phyloP scores from a whole-genome alignment of 2,113 vertebrate species.

The Macrotus californicus region DNA sequence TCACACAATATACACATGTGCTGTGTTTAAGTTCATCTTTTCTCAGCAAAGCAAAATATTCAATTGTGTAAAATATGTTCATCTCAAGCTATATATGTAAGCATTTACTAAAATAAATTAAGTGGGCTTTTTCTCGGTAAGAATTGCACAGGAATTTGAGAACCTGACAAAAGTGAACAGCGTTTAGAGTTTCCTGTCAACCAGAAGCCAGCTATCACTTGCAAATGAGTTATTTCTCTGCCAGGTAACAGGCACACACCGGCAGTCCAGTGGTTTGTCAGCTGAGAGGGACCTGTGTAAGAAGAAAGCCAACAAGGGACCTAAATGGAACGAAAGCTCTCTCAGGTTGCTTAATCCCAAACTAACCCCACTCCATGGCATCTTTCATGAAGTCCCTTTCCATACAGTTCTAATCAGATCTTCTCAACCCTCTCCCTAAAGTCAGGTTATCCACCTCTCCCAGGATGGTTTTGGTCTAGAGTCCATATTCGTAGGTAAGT shows the following conservation, averaged over 20 bases:
- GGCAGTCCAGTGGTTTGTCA: background rate
- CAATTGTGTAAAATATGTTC: background rate
- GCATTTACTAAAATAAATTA: background rate
- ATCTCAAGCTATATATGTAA: background rate
- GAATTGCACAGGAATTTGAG: background rate
- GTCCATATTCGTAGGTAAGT: background rate
- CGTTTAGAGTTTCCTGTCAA: background rate
- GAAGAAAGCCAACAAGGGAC: background rate
- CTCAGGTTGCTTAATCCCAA: background rate
- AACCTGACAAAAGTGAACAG: background rate
- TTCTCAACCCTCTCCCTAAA: background rate
- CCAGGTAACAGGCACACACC: background rate
- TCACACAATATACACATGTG: background rate
- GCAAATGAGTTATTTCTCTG: background rate
- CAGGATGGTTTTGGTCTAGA: background rate
- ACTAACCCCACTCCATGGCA: background rate
- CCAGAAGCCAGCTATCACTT: background rate
- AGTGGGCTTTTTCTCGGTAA: background rate
- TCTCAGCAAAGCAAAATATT: background rate
- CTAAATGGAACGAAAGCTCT: background rate
- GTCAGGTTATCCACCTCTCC: background rate
- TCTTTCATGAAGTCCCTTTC: background rate
- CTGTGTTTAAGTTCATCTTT: background rate
- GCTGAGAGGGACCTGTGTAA: background rate
- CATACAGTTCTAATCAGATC: background rate